Evolutionary conservation across 2,888 invertebrate genomes (phyloP).

Genomic region (Andrena marginata): DNA sequence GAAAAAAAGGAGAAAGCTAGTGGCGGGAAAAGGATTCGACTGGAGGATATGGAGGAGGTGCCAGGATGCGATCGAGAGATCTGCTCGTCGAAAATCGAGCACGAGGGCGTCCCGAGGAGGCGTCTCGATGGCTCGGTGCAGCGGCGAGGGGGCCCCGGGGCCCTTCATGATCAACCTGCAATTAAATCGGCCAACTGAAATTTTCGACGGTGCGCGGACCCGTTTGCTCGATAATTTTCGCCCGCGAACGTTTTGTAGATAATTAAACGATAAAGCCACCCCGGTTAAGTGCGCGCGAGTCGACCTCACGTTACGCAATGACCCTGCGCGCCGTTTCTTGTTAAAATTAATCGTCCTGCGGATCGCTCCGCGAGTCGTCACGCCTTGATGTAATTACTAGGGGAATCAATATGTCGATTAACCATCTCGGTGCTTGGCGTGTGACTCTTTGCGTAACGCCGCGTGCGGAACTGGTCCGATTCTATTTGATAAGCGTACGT

Average conservation of each 20-base stretch:
- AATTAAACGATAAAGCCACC: constrained; percentile 63
- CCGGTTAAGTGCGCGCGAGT: neutral
- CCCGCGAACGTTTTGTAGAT: constrained; percentile 53
- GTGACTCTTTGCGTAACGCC: no score
- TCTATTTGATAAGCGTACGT: no score
- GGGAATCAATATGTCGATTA: constrained; percentile 2
- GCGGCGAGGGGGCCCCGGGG: neutral
- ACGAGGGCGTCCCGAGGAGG: constrained; percentile 58
- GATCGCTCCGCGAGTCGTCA: constrained; percentile 6
- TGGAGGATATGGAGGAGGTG: constrained; percentile 49
- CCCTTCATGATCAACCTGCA: constrained; percentile 56
- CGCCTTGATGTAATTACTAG: constrained; percentile 13
- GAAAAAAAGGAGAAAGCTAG: neutral
- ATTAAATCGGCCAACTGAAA: constrained; percentile 61
- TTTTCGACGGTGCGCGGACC: constrained; percentile 45
- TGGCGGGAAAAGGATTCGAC: constrained; percentile 32
- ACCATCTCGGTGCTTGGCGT: no score
- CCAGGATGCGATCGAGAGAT: constrained; percentile 67
- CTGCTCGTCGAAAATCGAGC: constrained; percentile 59
- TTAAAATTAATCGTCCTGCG: constrained; percentile 24
- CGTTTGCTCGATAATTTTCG: constrained; percentile 37
- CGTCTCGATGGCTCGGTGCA: constrained; percentile 49
- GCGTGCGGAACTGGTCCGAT: no score
- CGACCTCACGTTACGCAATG: constrained; percentile 21
- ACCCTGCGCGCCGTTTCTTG: constrained; percentile 12